Evolutionary conservation across 1,140 invertebrate species (phyloP), one percentile per base, ranked within the genome.

Genomic region (Dermatophagoides farinae): DNA sequence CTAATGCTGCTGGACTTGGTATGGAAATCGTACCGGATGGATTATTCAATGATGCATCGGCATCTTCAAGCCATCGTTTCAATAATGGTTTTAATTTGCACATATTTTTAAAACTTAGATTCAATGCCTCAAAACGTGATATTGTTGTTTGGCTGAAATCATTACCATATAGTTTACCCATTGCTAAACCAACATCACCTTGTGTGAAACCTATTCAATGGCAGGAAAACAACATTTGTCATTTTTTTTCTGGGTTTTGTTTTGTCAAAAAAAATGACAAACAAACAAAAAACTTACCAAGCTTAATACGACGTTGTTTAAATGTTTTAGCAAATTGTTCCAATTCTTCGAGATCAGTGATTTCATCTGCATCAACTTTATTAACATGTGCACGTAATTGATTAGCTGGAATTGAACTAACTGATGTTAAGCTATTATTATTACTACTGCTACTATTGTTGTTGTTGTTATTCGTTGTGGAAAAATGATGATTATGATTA

Each of bases 81-180:
- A 98, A 77, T 44, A 97, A 75, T 0, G 93, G 93, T 72, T 97
- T 97, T 67, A 97, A 74, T 73, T 98, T 98, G 77, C 93, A 97
- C 93, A 98, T 98, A 70, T 98, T 98, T 73, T 97, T 97, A 74
- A 97, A 97, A 65, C 90, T 96, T 37, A 98, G 77, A 72, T 98
- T 97, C 41, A 97, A 76, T 0, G 93, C 93, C 73, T 98, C 93
- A 72, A 97, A 97, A 71, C 93, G 78, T 23, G 90, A 96, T 65
- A 97, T 97, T 39, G 93, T 97, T 25, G 93, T 97, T 75, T 97
- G 93, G 8, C 90, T 95, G 74, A 97, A 97, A 70, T 97, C 93
- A 71, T 97, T 96, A 41, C 92, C 91, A 70, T 97, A 97, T 0
- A 96, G 77, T 72, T 95, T 95, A 47, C 93, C 93, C 86, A 97